Evolutionary conservation across 2,888 invertebrate genomes (phyloP), one percentile per base, ranked within the genome.

Genomic region (Willowsia nigromaculata): DNA sequence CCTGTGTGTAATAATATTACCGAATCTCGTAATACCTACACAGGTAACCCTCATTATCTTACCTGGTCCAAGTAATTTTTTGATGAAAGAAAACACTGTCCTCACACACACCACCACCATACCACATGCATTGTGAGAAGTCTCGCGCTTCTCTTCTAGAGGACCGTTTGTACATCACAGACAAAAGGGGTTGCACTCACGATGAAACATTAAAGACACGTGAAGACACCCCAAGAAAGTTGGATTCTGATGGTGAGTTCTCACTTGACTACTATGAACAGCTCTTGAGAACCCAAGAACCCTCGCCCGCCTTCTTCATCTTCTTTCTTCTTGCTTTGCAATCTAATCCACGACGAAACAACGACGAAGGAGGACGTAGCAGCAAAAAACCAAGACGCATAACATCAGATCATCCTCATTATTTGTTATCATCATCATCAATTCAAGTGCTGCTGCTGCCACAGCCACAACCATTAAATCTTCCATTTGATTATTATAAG

Each of bases 21-120:
- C 40, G 37, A 33, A 65, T 33, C 30, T 37, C 65, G 9, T 71
- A 1, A 43, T 43, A 33, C 33, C 1, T 11, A 43, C 25, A 71
- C 40, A 30, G n/a, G 76, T 50, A 76, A 50, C 6, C 33, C 25
- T n/a, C 33, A 33, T 43, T 25, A 22, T 37, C n/a, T 22, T 40
- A 68, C 33, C 33, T 37, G 68, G 5, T 18, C 15, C 71, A 43
- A 74, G 59, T 62, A 2, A 1, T 11, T 47, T n/a, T n/a, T 56
- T 15, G 3, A 56, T 56, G 30, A 33, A 85, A 89, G 81, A 89
- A 89, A 89, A 89, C 89, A 89, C 78, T 89, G 89, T 89, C 74
- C 89, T 81, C 85, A 62, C 76, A 37, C 88, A 84, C 83, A 25
- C 30, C 18, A 81, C 53, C 71, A 30, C 40, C 27, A 43, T n/a